Evolutionary conservation across 1,140 invertebrate genomes (phyloP), one percentile per base, ranked within the genome.

Genomic region (Trigoniulus corallinus): DNA sequence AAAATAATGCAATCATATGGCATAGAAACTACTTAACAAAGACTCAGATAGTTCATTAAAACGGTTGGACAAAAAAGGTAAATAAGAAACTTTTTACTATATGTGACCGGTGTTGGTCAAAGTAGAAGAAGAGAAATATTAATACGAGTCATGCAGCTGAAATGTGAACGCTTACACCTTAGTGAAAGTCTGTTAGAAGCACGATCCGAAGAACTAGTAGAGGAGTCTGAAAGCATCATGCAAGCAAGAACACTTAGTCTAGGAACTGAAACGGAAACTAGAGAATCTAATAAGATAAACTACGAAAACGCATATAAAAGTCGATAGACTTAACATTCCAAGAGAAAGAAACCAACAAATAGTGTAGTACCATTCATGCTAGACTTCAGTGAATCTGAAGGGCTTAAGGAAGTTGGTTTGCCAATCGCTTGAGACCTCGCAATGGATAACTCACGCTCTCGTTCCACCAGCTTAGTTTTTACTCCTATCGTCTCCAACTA

Each of bases 121-220:
- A 50, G 48, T 3, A 48, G 47, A 52, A 43, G 42, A 23, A 47
- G 23, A 53, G 13, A n/a, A 22, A 49, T 15, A 29, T 45, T 21
- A n/a, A n/a, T n/a, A n/a, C n/a, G n/a, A n/a, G n/a, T n/a, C n/a
- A n/a, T n/a, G n/a, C n/a, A n/a, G 26, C 15, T 22, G n/a, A 20
- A 26, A 47, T 53, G 13, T 2, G 43, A 52, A 47, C 20, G 13
- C 10, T 37, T 37, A 37, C 45, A 47, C 23, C 18, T 29, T 37
- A 50, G 53, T 20, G 18, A 48, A 37, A 18, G 2, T 25, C 29
- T 37, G 18, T 7, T 26, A 23, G 25, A 45, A 7, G 13, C 43
- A 12, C 7, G 26, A 3, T 20, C 25, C n/a, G 47, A 34, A 21
- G 53, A 46, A 40, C 47, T 53, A 23, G 53, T 48, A 3, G 50